Evolutionary conservation across 35 echinoderm and acorn worm genomes (phyloP), one percentile per base, ranked within the genome.

Genomic region (Diadema setosum): DNA sequence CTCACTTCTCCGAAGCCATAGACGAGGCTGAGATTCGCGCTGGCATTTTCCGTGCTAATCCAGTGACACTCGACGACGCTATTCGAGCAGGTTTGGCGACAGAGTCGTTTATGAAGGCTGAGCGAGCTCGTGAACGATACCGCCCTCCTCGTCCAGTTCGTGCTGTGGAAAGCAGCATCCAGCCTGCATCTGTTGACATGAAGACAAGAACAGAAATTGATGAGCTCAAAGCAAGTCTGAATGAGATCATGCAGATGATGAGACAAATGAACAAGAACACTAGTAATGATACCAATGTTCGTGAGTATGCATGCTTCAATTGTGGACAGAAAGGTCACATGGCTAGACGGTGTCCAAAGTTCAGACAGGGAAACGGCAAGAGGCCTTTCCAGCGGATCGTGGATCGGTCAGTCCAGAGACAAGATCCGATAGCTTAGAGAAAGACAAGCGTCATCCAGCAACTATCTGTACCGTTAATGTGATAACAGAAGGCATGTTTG

Each of bases 1-100:
- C 74, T 16, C 87, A 89, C 45, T 89, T 89, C 41, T 58, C 42
- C 8, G 87, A 89, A 18, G 87, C 87, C 12, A 45, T 89, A 12
- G 46, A 81, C 14, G 87, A 89, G 18, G 45, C 46, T 23, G 87
- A 81, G 37, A 42, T 89, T n/a, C 16, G 87, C 6, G 87, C n/a
- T 34, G 75, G 50, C 17, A 70, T 89, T 8, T 89, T 82, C 30
- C 46, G 55, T 46, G 87, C 75, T 5, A 7, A 35, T n/a, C 75
- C 87, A 2, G 34, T 4, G 4, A 89, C 87, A 11, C 50, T 89
- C 17, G 75, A 89, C 37, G 87, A 70, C 15, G 87, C 73, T 24
- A 26, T 89, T 4, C 26, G 46, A 17, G 75, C 75, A 25, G 87
- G 69, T 14, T 6, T 88, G 7, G 48, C 42, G n/a, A n/a, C 43